Evolutionary conservation across 2,113 vertebrate species (phyloP).

Genomic region (Chroicocephalus ridibundus): DNA sequence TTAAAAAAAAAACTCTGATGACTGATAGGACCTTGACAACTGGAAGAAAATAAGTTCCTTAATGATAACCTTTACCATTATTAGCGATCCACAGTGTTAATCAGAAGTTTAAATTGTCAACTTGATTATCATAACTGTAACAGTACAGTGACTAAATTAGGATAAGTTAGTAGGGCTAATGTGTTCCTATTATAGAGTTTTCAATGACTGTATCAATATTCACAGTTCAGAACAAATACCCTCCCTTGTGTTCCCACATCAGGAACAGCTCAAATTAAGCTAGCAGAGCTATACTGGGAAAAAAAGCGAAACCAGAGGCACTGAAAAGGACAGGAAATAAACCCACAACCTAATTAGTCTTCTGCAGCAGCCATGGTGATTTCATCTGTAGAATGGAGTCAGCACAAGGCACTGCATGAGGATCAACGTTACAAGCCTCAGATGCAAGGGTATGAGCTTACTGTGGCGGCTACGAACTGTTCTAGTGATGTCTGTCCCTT

Average conservation of each 20-base stretch:
- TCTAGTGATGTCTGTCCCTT: not conserved
- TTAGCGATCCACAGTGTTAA: not conserved
- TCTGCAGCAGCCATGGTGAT: not conserved
- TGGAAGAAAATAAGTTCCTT: not conserved
- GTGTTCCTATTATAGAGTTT: not conserved
- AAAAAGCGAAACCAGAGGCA: not conserved
- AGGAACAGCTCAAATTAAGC: not conserved
- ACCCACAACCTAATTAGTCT: not conserved
- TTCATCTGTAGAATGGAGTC: not conserved
- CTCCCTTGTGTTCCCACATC: not conserved
- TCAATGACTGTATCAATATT: not conserved
- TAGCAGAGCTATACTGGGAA: not conserved
- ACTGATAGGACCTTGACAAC: not conserved
- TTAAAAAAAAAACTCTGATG: not conserved
- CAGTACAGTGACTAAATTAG: not conserved
- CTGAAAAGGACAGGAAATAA: not conserved
- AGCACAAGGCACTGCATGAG: not conserved
- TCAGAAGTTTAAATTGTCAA: not conserved
- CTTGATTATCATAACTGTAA: not conserved
- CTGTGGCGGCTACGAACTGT: not conserved
- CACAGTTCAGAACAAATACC: not conserved
- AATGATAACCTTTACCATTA: not conserved
- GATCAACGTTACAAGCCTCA: not conserved
- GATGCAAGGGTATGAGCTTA: not conserved
- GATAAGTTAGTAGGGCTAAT: not conserved